Evolutionary conservation across 2,888 invertebrate genomes (phyloP), one percentile per base, ranked within the genome.

Genomic region (Aethes cnicana): DNA sequence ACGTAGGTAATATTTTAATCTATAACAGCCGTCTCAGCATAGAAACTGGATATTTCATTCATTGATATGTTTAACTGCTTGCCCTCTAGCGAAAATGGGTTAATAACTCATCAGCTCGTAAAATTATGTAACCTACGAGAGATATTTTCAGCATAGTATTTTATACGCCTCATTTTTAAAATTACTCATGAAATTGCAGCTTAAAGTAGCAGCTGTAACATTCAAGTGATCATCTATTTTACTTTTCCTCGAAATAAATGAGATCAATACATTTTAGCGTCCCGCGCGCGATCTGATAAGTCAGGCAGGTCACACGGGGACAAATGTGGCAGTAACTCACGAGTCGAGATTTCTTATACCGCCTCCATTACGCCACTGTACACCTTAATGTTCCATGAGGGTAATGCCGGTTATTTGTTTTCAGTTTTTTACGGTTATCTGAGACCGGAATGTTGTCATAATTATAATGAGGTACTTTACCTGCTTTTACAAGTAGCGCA

Each of bases 301-400:
- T 66, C 65, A 73, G 80, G 80, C 65, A 73, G 80, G 80, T 78
- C 81, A 74, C 76, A 72, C 75, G 71, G 70, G 74, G 78, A 86
- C 85, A 86, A 87, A 88, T 87, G 83, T 66, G 78, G 61, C 69
- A 64, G 80, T 87, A 78, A 84, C 77, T 87, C 84, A 85, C 71
- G 55, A 56, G 59, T 79, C 57, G 74, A 81, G 82, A 76, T 83
- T 83, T 80, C 84, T 81, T 84, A 78, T 77, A 78, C 75, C 68
- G 53, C 56, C 53, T 55, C 57, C 28, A 33, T 36, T 32, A 30
- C 42, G 63, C 64, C 60, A 59, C 33, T 46, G 43, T 37, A 35
- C 41, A 57, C 78, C 77, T 79, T 80, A 77, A 74, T 69, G 57
- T 57, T 28, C 36, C 44, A 33, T 56, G 39, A 41, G 49, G 44